Percentiles rank a stretch among this genome's conserved stretches.
phyloP scores from a whole-genome alignment of 1,140 invertebrate genomes.

The Bombus superbus region DNA sequence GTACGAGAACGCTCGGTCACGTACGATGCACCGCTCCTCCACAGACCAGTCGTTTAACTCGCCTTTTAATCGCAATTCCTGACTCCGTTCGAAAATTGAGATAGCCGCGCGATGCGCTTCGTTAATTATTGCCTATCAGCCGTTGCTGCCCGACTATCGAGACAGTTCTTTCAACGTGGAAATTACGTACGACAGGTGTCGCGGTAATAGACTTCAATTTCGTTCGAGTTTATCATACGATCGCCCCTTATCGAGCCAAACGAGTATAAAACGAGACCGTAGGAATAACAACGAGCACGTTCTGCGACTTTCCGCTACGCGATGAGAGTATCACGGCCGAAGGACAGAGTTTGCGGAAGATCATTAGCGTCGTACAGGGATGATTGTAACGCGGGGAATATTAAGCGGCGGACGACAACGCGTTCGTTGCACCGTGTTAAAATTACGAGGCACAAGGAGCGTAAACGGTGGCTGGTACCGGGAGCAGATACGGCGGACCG shows the following conservation, averaged over 20 bases:
- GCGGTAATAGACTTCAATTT: background rate
- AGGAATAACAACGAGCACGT: background rate
- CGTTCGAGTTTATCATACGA: background rate
- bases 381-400: background rate
- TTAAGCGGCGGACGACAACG: background rate
- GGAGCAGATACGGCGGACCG: background rate
- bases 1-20: conserved; percentile 42
- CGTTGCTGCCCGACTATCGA: background rate
- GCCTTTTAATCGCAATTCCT: conserved; percentile 22
- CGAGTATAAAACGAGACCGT: background rate
- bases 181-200: background rate
- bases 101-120: too few species aligned
- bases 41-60: conserved; percentile 36
- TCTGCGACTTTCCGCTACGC: background rate
- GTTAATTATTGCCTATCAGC: background rate
- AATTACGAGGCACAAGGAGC: too few species aligned
- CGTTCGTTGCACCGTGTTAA: background rate
- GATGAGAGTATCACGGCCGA: background rate
- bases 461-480: background rate
- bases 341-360: background rate
- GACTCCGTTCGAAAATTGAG: background rate
- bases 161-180: background rate
- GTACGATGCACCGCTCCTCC: conserved; percentile 37
- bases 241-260: background rate
- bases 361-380: background rate